These are phyloP conservation scores for Chloroceryle inda DNA, from an alignment of 2,797 vertebrate species.

Conservation along the genomic window DNA sequence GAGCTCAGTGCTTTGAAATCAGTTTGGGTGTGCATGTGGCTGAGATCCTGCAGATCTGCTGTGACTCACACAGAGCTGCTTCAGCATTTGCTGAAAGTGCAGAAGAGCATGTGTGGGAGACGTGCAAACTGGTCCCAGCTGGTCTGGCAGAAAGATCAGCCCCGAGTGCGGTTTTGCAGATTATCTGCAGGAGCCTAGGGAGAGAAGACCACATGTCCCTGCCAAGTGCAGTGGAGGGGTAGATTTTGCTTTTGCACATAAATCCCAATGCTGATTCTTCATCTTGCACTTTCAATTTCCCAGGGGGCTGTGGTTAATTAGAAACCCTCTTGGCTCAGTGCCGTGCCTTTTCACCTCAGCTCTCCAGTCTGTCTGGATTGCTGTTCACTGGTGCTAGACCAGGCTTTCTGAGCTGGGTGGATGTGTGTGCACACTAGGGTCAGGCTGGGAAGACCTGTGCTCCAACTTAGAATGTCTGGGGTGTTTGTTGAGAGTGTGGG, in stretches of 20 bases:
- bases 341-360: not conserved
- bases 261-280: not conserved
- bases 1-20: not conserved
- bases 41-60: not conserved
- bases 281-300: not conserved
- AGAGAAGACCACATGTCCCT: not conserved
- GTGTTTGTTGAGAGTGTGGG: not conserved
- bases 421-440: not conserved
- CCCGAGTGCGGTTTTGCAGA: not conserved
- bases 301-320: not conserved
- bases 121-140: not conserved
- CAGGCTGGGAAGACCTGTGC: not conserved
- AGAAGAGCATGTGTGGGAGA: constrained; percentile 1
- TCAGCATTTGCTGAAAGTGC: not conserved
- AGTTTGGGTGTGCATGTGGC: not conserved
- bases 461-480: not conserved
- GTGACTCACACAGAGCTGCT: not conserved
- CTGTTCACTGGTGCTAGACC: not conserved
- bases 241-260: not conserved
- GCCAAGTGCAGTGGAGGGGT: not conserved
- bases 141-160: constrained; percentile 7
- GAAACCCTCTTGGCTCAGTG: not conserved
- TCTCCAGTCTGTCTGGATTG: not conserved
- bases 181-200: not conserved
- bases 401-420: not conserved